Conservation (phyloP, 92 coral and sea anemone genomes). For the Muricea muricata region DNA sequence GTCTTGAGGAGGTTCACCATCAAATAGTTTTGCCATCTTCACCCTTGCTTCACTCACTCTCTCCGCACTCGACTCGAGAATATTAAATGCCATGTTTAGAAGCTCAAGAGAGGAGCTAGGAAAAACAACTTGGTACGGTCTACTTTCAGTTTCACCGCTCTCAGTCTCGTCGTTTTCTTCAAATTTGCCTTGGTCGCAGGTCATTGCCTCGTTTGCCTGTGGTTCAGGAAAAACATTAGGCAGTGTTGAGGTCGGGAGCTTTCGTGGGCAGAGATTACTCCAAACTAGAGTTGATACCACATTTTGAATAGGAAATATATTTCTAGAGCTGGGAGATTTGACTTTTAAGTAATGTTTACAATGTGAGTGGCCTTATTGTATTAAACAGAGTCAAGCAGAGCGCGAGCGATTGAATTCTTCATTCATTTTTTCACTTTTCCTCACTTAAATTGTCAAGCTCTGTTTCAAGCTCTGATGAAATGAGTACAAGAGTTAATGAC, state of each 20-base stretch:
- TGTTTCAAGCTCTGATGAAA: no score
- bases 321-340: no score
- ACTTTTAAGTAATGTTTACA: no score
- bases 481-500: no score
- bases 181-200: not conserved
- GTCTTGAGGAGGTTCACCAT: not conserved
- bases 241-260: slow-evolving; percentile 68
- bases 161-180: not conserved
- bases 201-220: not conserved
- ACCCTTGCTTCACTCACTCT: slow-evolving; percentile 32
- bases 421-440: no score
- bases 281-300: no score
- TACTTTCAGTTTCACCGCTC: not conserved
- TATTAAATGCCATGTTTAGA: slow-evolving; percentile 26
- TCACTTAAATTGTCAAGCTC: no score
- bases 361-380: no score
- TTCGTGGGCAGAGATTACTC: no score
- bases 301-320: no score
- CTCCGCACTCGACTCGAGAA: slow-evolving; percentile 27
- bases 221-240: not conserved
- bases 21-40: not conserved
- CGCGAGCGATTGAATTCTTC: no score
- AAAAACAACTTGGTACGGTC: slow-evolving; percentile 16
- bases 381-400: no score
- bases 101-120: not conserved